phyloP scores from a whole-genome alignment of 1,140 invertebrate genomes.

The Archivesica marissinica region DNA sequence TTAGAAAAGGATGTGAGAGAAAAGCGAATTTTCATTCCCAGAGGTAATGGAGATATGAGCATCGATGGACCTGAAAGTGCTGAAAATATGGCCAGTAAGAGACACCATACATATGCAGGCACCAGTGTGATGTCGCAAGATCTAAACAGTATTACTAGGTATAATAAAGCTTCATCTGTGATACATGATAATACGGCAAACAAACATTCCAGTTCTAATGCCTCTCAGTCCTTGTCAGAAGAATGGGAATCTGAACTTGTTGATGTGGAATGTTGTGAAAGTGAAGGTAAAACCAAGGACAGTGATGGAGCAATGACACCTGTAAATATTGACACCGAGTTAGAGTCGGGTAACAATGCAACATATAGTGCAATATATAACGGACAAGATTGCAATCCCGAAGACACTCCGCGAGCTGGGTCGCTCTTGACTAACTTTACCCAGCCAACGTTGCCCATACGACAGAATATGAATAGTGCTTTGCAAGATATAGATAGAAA shows the following conservation, averaged over 20 bases:
- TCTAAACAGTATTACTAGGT: no score
- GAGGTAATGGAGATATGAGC: not conserved
- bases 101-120: no score
- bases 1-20: not conserved
- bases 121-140: no score
- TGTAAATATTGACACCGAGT: not conserved
- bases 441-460: not conserved
- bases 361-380: slow-evolving; percentile 8
- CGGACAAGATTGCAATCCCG: not conserved
- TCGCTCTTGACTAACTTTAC: not conserved
- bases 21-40: not conserved
- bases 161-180: not conserved
- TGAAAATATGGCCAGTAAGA: not conserved
- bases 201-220: not conserved
- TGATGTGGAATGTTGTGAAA: not conserved
- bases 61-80: not conserved
- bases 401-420: not conserved
- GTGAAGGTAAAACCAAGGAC: not conserved
- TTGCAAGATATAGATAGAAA: not conserved
- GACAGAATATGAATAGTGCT: not conserved
- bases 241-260: not conserved
- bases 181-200: not conserved
- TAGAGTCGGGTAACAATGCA: not conserved
- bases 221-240: not conserved
- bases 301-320: not conserved